phyloP scores from a whole-genome alignment of 92 coral and sea anemone species.

The Phymanthus crucifer region DNA sequence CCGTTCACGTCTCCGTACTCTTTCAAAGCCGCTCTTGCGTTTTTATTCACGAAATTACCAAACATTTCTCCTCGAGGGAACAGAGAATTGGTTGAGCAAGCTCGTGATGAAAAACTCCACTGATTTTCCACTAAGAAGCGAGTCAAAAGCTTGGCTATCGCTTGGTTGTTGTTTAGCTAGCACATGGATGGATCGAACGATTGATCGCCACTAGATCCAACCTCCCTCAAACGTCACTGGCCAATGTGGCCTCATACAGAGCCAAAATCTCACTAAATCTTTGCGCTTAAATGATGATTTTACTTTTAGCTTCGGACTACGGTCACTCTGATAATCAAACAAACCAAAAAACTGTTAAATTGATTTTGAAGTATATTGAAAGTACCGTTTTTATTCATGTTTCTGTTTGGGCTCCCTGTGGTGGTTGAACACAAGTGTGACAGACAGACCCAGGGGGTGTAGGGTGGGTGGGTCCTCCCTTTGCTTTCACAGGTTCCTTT shows the following conservation, averaged over 20 bases:
- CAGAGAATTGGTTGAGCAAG: constrained; percentile 76
- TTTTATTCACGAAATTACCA: constrained; percentile 84
- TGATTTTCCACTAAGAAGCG: constrained; percentile 57
- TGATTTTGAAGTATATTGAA: background rate
- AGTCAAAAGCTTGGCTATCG: constrained; percentile 23
- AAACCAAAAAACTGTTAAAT: background rate
- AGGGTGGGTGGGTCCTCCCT: too few species aligned
- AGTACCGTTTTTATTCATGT: background rate
- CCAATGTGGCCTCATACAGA: too few species aligned
- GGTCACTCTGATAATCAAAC: too few species aligned
- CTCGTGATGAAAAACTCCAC: constrained; percentile 71
- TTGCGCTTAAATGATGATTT: too few species aligned
- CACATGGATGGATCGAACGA: constrained; percentile 37
- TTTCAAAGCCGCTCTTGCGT: constrained; percentile 86
- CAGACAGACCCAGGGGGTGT: too few species aligned
- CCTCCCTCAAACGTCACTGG: constrained; percentile 27
- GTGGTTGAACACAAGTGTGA: background rate
- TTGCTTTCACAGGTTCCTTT: background rate
- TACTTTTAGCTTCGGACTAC: too few species aligned
- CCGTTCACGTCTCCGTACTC: constrained; percentile 80
- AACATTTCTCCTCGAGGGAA: constrained; percentile 61
- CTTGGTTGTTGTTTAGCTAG: background rate
- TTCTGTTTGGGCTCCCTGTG: background rate
- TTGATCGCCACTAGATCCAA: constrained; percentile 15
- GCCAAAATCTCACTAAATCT: too few species aligned